phyloP scores from a whole-genome alignment of 1,140 invertebrate genomes.

The Drosophila nigrodunni region DNA sequence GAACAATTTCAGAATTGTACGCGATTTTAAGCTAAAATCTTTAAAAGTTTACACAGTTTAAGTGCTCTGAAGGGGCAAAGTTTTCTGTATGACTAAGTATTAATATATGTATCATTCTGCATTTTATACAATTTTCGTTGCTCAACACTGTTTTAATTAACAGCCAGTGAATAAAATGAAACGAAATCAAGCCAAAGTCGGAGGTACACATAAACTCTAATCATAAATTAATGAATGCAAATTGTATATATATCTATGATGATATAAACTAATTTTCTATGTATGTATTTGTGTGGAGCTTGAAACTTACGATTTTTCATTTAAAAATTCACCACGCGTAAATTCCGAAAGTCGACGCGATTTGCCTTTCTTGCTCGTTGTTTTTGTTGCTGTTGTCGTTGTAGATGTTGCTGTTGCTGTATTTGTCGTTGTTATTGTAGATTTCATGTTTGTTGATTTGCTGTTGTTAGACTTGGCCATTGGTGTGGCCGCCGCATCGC shows the following conservation, averaged over 20 bases:
- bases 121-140: neutral
- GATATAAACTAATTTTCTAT: neutral
- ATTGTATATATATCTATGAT: conserved; percentile 6
- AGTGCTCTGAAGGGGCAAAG: no score
- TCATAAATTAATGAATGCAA: conserved; percentile 52
- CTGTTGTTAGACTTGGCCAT: conserved; percentile 47
- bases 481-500: conserved; percentile 41
- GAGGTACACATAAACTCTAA: conserved; percentile 24
- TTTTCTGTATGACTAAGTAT: no score
- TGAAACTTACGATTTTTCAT: conserved; percentile 85
- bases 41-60: no score
- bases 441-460: conserved; percentile 42
- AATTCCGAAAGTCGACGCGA: conserved; percentile 84
- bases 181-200: conserved; percentile 1
- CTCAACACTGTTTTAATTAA: neutral
- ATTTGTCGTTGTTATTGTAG: conserved; percentile 20
- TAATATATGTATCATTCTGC: no score
- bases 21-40: no score
- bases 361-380: conserved; percentile 78
- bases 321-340: conserved; percentile 85
- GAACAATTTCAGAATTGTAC: neutral
- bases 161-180: conserved; percentile 28
- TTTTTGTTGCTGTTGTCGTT: conserved; percentile 16
- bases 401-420: conserved; percentile 31
- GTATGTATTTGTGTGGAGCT: conserved; percentile 13